Evolutionary conservation across 1,140 invertebrate genomes (phyloP).

Genomic region (Leptinotarsa defecta): DNA sequence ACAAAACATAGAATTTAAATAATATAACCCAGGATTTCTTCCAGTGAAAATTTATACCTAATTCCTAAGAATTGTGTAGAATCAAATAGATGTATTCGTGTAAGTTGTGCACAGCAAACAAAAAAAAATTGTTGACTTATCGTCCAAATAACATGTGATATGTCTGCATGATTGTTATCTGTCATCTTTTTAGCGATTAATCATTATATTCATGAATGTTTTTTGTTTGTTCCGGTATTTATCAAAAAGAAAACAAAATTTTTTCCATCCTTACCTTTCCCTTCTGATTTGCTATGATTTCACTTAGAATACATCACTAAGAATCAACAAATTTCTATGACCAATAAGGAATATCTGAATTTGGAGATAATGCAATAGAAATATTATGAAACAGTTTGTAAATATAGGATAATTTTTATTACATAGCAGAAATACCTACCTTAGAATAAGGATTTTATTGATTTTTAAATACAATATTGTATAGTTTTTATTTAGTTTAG

Average conservation of each 20-base stretch:
- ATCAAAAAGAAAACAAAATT: neutral
- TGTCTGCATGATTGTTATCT: conserved; percentile 43
- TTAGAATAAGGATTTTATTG: conserved; percentile 44
- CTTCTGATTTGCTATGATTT: too few relatives aligned
- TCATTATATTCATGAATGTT: conserved; percentile 30
- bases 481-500: conserved; percentile 51
- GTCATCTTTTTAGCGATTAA: conserved; percentile 32
- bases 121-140: conserved; percentile 43
- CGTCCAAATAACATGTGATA: conserved; percentile 51
- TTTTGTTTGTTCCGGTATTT: neutral
- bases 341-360: conserved; percentile 28
- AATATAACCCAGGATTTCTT: conserved; percentile 48
- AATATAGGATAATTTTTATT: conserved; percentile 47
- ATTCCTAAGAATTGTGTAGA: conserved; percentile 25
- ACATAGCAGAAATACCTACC: conserved; percentile 44
- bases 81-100: conserved; percentile 39
- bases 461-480: conserved; percentile 48
- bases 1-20: conserved; percentile 35
- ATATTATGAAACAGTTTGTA: conserved; percentile 38
- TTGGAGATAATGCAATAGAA: conserved; percentile 49
- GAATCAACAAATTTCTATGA: neutral
- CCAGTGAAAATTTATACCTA: conserved; percentile 47
- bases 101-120: conserved; percentile 46
- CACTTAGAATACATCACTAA: neutral
- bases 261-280: too few relatives aligned